These are phyloP conservation scores for Spongilla lacustris DNA, from an alignment of 37 sponge, comb jelly and placozoan species.

Conservation along the genomic window DNA sequence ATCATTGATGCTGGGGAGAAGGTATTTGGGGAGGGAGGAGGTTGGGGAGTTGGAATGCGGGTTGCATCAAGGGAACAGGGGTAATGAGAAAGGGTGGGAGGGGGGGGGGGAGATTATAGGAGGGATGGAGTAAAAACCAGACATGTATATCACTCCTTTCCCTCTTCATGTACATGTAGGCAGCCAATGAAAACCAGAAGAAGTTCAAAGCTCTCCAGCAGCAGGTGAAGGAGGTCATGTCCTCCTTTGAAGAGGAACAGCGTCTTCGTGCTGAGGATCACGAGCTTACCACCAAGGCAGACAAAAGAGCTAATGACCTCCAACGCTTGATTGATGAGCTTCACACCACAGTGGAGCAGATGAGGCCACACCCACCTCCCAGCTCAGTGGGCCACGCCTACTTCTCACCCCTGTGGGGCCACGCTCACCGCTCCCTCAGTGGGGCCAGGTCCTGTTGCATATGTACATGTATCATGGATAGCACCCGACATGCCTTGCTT, in stretches of 20 bases:
- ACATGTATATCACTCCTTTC: not conserved
- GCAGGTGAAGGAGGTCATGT: conserved; percentile 81
- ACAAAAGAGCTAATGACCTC: conserved; percentile 83
- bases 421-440: too few species aligned
- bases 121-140: not conserved
- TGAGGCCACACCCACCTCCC: not conserved
- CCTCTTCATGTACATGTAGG: conserved; percentile 5
- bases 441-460: too few species aligned
- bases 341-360: conserved; percentile 78
- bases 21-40: conserved; percentile 1
- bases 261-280: conserved; percentile 62
- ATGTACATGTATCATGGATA: too few species aligned
- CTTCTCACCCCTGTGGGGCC: not conserved
- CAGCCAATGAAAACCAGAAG: conserved; percentile 57
- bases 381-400: too few species aligned
- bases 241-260: conserved; percentile 75
- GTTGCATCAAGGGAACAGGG: not conserved
- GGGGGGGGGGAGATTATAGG: not conserved
- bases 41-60: not conserved
- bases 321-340: conserved; percentile 85
- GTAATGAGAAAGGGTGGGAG: not conserved
- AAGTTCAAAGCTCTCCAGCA: conserved; percentile 69
- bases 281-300: conserved; percentile 59
- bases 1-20: conserved; percentile 68
- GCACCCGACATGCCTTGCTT: too few species aligned